A percentile compares a stretch with the other conserved stretches of the same genome.
These are phyloP conservation scores for Phortica magna DNA, from an alignment of 2,888 invertebrate genomes.

Conservation along the genomic window DNA sequence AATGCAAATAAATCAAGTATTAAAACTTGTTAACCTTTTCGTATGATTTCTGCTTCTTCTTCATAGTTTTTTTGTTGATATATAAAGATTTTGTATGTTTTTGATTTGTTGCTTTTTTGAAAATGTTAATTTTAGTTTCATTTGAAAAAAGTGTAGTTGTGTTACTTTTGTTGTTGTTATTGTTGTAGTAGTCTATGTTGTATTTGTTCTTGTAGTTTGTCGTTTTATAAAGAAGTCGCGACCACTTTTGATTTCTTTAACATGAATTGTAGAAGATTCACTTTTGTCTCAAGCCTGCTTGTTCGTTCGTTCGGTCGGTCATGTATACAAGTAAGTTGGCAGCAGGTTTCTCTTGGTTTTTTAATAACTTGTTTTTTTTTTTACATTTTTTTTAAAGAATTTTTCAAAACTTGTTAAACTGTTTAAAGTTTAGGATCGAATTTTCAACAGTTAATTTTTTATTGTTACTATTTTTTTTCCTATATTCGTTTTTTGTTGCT, in stretches of 20 bases:
- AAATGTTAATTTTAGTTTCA: constrained; percentile 54
- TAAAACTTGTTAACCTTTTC: constrained; percentile 76
- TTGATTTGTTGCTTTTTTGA: constrained; percentile 40
- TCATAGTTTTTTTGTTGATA: constrained; percentile 12
- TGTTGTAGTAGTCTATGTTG: constrained; percentile 41
- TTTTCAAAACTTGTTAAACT: constrained; percentile 58
- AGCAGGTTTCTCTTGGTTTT: neutral
- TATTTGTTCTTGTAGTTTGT: constrained; percentile 20
- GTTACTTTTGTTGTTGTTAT: constrained; percentile 48
- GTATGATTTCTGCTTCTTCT: constrained; percentile 52
- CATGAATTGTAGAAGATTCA: constrained; percentile 20
- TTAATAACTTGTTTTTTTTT: neutral
- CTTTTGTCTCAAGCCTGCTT: constrained; percentile 8
- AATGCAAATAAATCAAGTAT: constrained; percentile 73
- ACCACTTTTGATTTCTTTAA: constrained; percentile 28
- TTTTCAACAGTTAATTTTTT: constrained; percentile 24
- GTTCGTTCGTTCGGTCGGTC: neutral
- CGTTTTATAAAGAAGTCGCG: constrained; percentile 6
- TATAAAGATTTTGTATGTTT: constrained; percentile 25
- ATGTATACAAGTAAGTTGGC: neutral
- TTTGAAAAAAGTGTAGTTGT: constrained; percentile 52
- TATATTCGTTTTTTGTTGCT: neutral
- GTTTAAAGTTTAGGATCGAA: constrained; percentile 37
- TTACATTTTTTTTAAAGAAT: neutral
- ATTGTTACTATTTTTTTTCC: constrained; percentile 31